phyloP scores from a whole-genome alignment of 2,797 vertebrate species.

The Fratercula arctica region DNA sequence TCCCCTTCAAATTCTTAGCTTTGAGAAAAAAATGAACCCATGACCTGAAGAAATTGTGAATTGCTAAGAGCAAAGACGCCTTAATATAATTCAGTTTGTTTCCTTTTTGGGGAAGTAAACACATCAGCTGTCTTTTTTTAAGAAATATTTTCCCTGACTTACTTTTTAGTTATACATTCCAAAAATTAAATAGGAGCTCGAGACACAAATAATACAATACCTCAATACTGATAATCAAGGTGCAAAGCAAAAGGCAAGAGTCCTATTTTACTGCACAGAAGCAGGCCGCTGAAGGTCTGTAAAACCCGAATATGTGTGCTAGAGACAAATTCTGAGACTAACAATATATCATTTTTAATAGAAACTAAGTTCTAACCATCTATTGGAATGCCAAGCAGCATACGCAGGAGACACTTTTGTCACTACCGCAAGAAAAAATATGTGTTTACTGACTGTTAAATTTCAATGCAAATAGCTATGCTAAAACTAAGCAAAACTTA shows the following conservation, averaged over 20 bases:
- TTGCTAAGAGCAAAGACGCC: background rate
- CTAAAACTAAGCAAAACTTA: conserved; percentile 1
- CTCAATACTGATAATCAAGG: background rate
- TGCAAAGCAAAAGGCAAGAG: background rate
- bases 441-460: background rate
- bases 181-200: background rate
- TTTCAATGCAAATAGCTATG: background rate
- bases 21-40: background rate
- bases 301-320: background rate
- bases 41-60: background rate
- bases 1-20: background rate
- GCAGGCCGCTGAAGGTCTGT: background rate
- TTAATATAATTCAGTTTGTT: background rate
- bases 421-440: background rate
- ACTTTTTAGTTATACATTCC: background rate
- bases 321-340: background rate
- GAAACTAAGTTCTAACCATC: background rate
- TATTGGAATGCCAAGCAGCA: background rate
- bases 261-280: background rate
- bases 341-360: background rate
- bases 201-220: background rate
- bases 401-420: background rate
- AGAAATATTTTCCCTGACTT: background rate
- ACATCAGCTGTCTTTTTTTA: background rate
- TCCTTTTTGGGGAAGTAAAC: background rate